phyloP scores from a whole-genome alignment of 2,113 vertebrate species.

The Scartelaos histophorus region DNA sequence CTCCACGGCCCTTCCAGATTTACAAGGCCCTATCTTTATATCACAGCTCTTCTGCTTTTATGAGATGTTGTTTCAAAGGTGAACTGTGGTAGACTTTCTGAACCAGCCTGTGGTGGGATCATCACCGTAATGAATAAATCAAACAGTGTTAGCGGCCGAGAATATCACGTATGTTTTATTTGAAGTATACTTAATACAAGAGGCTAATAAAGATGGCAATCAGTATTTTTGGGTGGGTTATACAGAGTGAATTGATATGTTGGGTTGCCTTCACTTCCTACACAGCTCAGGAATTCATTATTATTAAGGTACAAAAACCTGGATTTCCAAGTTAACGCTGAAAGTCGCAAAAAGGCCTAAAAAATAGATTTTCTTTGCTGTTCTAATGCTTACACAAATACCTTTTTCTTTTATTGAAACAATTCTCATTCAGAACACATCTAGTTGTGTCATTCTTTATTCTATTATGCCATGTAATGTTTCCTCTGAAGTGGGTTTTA shows the following conservation, averaged over 20 bases:
- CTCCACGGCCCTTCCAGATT: constrained; percentile 74
- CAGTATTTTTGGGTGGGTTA: neutral
- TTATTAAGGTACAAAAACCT: neutral
- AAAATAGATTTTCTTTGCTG: neutral
- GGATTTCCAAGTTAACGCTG: neutral
- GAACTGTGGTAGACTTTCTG: constrained; percentile 74
- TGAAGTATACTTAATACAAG: neutral
- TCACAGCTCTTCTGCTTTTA: constrained; percentile 75
- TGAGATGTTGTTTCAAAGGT: constrained; percentile 71
- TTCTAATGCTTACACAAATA: neutral
- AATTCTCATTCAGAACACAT: neutral
- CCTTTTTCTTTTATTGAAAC: neutral
- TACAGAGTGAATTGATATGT: neutral
- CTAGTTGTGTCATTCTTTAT: neutral
- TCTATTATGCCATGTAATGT: constrained; percentile 18
- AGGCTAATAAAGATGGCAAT: neutral
- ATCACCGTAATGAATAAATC: constrained; percentile 74
- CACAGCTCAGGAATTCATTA: neutral
- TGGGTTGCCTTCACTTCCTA: neutral
- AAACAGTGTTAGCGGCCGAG: constrained; percentile 26
- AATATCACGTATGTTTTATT: neutral
- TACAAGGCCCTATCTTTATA: constrained; percentile 80
- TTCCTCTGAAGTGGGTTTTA: constrained; percentile 20
- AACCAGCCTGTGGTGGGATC: constrained; percentile 76
- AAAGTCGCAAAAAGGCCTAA: neutral